Conservation (phyloP, 2,113 vertebrate genomes). For the Zosterops pallidus region DNA sequence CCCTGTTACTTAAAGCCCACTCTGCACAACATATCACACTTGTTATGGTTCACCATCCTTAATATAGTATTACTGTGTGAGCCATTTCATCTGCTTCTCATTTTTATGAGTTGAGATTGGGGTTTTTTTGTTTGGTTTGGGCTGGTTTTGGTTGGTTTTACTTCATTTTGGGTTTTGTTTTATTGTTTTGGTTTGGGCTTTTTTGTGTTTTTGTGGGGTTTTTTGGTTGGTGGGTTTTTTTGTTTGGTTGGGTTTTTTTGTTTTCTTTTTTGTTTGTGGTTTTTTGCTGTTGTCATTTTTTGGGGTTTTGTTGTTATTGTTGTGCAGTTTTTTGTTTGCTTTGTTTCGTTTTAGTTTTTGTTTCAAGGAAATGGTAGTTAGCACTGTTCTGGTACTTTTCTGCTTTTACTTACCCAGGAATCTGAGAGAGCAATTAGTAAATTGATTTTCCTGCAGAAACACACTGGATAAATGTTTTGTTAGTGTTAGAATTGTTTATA, state of each 20-base stretch:
- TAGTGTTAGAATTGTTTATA: not conserved
- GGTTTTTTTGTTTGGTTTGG: not conserved
- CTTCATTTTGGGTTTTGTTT: not conserved
- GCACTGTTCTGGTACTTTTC: not conserved
- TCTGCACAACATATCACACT: not conserved
- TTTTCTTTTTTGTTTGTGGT: not conserved
- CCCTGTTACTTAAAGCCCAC: not conserved
- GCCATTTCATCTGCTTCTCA: not conserved
- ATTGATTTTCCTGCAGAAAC: not conserved
- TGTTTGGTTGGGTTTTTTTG: not conserved
- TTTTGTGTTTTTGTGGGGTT: not conserved
- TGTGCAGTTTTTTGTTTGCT: not conserved
- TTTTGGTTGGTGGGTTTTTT: not conserved
- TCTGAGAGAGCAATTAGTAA: not conserved
- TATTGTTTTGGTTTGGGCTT: not conserved
- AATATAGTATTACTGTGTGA: not conserved
- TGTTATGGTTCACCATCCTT: not conserved
- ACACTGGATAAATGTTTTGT: not conserved
- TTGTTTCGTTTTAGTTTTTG: not conserved
- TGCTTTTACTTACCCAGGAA: not conserved
- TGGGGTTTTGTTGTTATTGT: not conserved
- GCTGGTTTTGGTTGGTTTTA: not conserved
- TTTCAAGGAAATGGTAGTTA: not conserved
- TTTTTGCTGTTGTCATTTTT: not conserved
- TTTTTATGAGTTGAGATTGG: not conserved